A percentile compares a stretch with the other conserved stretches of the same genome.
Evolutionary conservation across 2,113 vertebrate genomes (phyloP).

Genomic region (Hippocampus zosterae): DNA sequence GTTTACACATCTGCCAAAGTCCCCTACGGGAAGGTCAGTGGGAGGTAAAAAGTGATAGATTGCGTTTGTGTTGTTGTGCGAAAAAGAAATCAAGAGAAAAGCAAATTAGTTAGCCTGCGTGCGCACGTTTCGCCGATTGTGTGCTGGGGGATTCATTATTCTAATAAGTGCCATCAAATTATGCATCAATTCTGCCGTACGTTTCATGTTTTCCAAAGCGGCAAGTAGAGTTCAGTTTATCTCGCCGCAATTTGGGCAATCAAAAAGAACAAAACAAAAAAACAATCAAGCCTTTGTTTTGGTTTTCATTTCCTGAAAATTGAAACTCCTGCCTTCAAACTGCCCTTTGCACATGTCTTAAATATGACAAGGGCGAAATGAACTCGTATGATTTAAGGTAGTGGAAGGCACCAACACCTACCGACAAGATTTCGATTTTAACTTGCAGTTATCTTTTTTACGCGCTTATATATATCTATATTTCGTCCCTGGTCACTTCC

Average conservation of each 20-base stretch:
- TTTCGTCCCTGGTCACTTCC: slow-evolving; percentile 33
- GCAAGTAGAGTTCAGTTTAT: neutral
- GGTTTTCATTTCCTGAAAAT: neutral
- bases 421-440: slow-evolving; percentile 28
- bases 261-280: no score
- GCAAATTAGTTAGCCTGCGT: slow-evolving; percentile 36
- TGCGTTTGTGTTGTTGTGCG: neutral
- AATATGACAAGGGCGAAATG: slow-evolving; percentile 3
- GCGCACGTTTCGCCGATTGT: slow-evolving; percentile 26
- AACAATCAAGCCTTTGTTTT: neutral
- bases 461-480: slow-evolving; percentile 2
- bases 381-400: slow-evolving; percentile 22
- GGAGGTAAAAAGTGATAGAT: slow-evolving; percentile 33
- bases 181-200: slow-evolving; percentile 28
- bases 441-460: slow-evolving; percentile 25
- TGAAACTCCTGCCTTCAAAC: neutral
- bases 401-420: slow-evolving; percentile 7
- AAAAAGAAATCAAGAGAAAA: neutral
- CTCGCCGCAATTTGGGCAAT: neutral
- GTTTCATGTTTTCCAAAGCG: neutral
- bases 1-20: slow-evolving; percentile 51
- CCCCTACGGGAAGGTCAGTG: slow-evolving; percentile 49
- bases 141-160: slow-evolving; percentile 28
- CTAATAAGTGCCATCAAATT: slow-evolving; percentile 59
- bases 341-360: slow-evolving; percentile 2